These are phyloP conservation scores for Linnaemya tessellans DNA, from an alignment of 2,888 invertebrate species.

Conservation along the genomic window DNA sequence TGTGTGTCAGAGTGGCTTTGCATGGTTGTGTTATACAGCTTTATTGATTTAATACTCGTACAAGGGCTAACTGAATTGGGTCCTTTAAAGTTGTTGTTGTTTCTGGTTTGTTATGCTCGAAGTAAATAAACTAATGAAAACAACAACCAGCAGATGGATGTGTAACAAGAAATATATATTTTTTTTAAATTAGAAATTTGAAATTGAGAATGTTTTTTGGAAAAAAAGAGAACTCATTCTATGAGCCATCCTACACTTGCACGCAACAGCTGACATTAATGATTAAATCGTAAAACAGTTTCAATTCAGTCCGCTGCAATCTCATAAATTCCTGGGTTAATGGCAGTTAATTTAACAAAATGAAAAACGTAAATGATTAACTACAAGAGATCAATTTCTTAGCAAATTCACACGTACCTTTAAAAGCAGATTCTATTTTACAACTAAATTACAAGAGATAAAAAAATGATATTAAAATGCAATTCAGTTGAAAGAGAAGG, in stretches of 20 bases:
- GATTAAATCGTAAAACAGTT: constrained; percentile 45
- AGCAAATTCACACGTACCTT: neutral
- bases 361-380: neutral
- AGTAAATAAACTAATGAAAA: neutral
- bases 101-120: neutral
- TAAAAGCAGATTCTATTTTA: neutral
- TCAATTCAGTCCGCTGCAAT: neutral
- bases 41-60: constrained; percentile 66
- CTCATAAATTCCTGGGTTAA: constrained; percentile 45
- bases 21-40: constrained; percentile 5
- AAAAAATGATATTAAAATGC: constrained; percentile 14
- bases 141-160: neutral
- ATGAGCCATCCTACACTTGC: constrained; percentile 1
- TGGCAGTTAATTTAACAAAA: constrained; percentile 47
- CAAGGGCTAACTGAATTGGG: constrained; percentile 46
- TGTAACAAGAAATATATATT: too few species aligned
- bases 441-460: constrained; percentile 19
- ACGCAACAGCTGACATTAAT: constrained; percentile 60
- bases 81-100: neutral
- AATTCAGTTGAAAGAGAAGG: constrained; percentile 6
- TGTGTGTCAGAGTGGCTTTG: neutral
- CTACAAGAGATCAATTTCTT: neutral
- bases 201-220: too few species aligned
- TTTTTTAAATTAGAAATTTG: too few species aligned
- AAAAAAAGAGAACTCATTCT: neutral